Evolutionary conservation across 2,888 invertebrate species (phyloP).

Genomic region (Drosophila hamatofila): DNA sequence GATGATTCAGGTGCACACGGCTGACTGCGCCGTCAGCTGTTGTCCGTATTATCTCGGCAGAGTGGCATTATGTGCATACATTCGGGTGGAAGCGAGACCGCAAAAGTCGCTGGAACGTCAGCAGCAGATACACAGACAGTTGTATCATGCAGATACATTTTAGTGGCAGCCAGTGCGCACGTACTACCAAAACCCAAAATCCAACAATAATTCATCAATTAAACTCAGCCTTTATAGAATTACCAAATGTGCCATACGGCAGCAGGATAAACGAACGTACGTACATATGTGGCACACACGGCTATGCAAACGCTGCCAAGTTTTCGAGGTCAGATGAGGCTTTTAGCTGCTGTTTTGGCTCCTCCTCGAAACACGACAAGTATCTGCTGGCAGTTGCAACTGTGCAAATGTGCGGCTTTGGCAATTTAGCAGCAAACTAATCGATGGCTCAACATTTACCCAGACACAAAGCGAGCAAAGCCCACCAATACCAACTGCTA

Average conservation of each 20-base stretch:
- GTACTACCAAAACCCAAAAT: slow-evolving; percentile 15
- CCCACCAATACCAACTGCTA: slow-evolving; percentile 30
- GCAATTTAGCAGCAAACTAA: slow-evolving; percentile 75
- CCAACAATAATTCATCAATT: slow-evolving; percentile 75
- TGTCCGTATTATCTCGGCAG: slow-evolving; percentile 19
- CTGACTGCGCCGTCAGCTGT: slow-evolving; percentile 50
- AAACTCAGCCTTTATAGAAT: slow-evolving; percentile 67
- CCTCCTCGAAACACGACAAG: slow-evolving; percentile 4
- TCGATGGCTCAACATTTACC: slow-evolving; percentile 78
- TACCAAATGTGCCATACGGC: slow-evolving; percentile 42
- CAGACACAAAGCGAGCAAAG: slow-evolving; percentile 72
- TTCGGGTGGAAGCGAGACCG: slow-evolving; percentile 40
- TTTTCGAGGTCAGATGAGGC: slow-evolving; percentile 58
- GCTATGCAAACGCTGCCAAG: slow-evolving; percentile 60
- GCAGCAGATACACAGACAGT: slow-evolving; percentile 9
- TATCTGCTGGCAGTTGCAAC: slow-evolving; percentile 9
- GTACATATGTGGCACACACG: too few species aligned
- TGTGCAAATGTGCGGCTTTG: slow-evolving; percentile 72
- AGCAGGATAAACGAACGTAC: neutral
- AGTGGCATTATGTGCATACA: slow-evolving; percentile 18
- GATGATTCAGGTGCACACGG: slow-evolving; percentile 66
- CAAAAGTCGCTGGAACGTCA: slow-evolving; percentile 45
- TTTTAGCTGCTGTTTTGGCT: slow-evolving; percentile 39
- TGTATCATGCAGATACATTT: slow-evolving; percentile 38
- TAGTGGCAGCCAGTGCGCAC: slow-evolving; percentile 8